Percentiles rank a stretch among this genome's conserved stretches.
phyloP scores from a whole-genome alignment of 2,888 invertebrate genomes.

The Formica aserva region DNA sequence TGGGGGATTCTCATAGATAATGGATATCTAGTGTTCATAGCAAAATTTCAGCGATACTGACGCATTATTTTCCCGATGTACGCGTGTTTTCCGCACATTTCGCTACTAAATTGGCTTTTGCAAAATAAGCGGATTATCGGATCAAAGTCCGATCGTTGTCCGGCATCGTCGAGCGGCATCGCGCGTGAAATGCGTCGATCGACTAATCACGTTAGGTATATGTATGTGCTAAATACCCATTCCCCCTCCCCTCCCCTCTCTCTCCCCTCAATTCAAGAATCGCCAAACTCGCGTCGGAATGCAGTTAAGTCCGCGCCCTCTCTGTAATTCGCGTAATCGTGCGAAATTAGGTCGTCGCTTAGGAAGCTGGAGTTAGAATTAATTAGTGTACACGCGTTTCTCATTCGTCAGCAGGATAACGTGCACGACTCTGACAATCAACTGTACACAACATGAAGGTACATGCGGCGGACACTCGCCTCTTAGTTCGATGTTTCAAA shows the following conservation, averaged over 20 bases:
- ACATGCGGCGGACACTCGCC: neutral
- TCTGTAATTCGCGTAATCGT: constrained; percentile 32
- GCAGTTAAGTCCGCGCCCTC: constrained; percentile 22
- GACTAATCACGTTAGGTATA: constrained; percentile 53
- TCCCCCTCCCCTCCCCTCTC: neutral
- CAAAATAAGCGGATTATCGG: constrained; percentile 53
- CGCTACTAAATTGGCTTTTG: constrained; percentile 36
- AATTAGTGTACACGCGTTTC: constrained; percentile 48
- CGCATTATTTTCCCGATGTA: neutral
- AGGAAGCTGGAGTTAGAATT: constrained; percentile 45
- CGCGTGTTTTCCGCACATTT: constrained; percentile 28
- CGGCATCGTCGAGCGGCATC: constrained; percentile 15
- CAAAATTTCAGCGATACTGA: neutral
- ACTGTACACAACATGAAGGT: constrained; percentile 14
- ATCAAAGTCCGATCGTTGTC: constrained; percentile 24
- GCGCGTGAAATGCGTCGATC: constrained; percentile 36
- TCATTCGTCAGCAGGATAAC: constrained; percentile 26
- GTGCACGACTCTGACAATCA: constrained; percentile 42
- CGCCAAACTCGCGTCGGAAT: constrained; percentile 9
- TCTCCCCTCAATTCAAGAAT: constrained; percentile 7
- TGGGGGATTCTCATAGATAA: constrained; percentile 4
- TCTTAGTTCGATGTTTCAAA: constrained; percentile 19
- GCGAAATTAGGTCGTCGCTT: constrained; percentile 49
- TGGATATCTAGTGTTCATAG: neutral
- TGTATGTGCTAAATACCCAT: constrained; percentile 55